These are phyloP conservation scores for Amphiprion clarkii DNA, from an alignment of 2,797 vertebrate species.

Conservation along the genomic window DNA sequence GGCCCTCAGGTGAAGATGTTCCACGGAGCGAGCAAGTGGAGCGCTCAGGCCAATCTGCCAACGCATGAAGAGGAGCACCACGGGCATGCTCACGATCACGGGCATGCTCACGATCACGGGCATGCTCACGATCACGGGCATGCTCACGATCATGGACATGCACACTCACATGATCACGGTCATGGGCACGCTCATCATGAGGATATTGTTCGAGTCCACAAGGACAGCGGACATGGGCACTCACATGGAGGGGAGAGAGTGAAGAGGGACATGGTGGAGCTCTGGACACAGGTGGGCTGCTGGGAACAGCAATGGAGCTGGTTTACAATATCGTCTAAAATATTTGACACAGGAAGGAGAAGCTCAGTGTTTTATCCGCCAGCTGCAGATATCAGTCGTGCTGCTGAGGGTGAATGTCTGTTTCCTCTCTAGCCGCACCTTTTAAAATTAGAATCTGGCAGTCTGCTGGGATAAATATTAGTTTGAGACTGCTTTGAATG, in stretches of 20 bases:
- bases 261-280: conserved; percentile 84
- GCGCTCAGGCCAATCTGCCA: conserved; percentile 82
- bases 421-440: too few species aligned
- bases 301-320: neutral
- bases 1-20: conserved; percentile 79
- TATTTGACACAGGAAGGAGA: neutral
- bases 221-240: conserved; percentile 55
- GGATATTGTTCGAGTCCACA: conserved; percentile 45
- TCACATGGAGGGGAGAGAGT: conserved; percentile 64
- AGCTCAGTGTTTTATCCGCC: too few species aligned
- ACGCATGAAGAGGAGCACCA: conserved; percentile 62
- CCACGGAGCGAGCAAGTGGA: conserved; percentile 88
- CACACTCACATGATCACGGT: conserved; percentile 7
- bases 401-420: too few species aligned
- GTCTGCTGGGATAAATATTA: too few species aligned
- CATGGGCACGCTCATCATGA: conserved; percentile 62
- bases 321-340: too few species aligned
- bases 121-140: conserved; percentile 39
- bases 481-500: too few species aligned
- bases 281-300: conserved; percentile 90
- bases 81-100: conserved; percentile 29
- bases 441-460: too few species aligned
- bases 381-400: too few species aligned
- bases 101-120: conserved; percentile 2
- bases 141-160: conserved; percentile 12